Percentiles rank a stretch among this genome's conserved stretches.
These are phyloP conservation scores for Physocephala rufipes DNA, from an alignment of 2,888 invertebrate genomes.

Conservation along the genomic window DNA sequence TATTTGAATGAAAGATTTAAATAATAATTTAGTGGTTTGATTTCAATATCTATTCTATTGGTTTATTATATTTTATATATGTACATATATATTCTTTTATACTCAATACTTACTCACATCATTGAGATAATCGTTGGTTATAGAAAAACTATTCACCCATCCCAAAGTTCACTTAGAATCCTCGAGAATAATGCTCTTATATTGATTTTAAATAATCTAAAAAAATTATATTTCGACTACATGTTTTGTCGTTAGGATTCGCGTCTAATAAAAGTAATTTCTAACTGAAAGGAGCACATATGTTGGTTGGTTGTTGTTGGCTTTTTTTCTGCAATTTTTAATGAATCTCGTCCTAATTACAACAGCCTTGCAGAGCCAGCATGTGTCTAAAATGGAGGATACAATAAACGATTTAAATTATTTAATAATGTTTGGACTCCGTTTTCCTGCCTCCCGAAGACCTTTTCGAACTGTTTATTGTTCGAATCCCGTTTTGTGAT, in stretches of 20 bases:
- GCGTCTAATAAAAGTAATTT: slow-evolving; percentile 26
- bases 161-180: slow-evolving; percentile 1
- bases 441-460: slow-evolving; percentile 14
- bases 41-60: no score
- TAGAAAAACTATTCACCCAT: not conserved
- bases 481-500: slow-evolving; percentile 29
- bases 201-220: not conserved
- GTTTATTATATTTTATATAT: no score
- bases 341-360: slow-evolving; percentile 8
- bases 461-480: slow-evolving; percentile 36
- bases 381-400: slow-evolving; percentile 36
- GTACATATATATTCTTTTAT: no score
- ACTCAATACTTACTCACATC: not conserved
- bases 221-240: slow-evolving; percentile 10
- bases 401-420: slow-evolving; percentile 11
- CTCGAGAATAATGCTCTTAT: not conserved
- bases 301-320: no score
- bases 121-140: not conserved
- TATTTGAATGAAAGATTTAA: no score
- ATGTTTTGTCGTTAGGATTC: slow-evolving; percentile 28
- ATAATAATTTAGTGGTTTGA: no score
- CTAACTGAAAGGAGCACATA: slow-evolving; percentile 34
- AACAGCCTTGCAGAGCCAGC: slow-evolving; percentile 22
- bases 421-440: slow-evolving; percentile 33
- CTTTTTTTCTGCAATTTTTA: no score